A percentile compares a stretch with the other conserved stretches of the same genome.
Conservation (phyloP, 2,797 vertebrate genomes). For the Alcedo quadribrachys region DNA sequence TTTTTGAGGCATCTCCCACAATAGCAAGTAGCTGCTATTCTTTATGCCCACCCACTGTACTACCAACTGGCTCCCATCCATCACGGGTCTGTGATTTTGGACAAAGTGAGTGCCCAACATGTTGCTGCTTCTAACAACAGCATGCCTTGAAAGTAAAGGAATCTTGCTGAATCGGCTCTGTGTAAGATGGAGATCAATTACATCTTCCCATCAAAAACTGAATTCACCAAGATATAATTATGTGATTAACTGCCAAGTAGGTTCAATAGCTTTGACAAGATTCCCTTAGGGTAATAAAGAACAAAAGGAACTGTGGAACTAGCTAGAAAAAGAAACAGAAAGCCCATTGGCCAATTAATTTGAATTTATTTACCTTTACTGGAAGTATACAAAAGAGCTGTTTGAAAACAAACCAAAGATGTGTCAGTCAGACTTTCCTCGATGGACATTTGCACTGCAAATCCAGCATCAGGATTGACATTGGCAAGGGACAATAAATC, state of each 20-base stretch:
- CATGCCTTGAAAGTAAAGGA: not conserved
- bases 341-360: not conserved
- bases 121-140: not conserved
- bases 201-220: not conserved
- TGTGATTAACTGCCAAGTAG: not conserved
- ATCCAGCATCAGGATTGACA: slow-evolving; percentile 95
- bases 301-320: not conserved
- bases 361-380: slow-evolving; percentile 87
- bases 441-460: slow-evolving; percentile 96
- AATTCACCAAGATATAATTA: not conserved
- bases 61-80: not conserved
- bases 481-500: slow-evolving; percentile 97
- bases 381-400: slow-evolving; percentile 95
- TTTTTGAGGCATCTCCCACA: not conserved
- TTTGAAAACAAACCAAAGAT: slow-evolving; percentile 95
- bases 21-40: not conserved
- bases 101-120: not conserved
- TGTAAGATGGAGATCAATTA: not conserved
- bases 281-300: not conserved
- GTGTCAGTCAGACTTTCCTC: slow-evolving; percentile 93
- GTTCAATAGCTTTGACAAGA: not conserved
- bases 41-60: not conserved
- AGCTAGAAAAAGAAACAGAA: not conserved
- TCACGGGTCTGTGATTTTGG: not conserved
- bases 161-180: not conserved